These are phyloP conservation scores for Porites lutea DNA, from an alignment of 64 coral and sea anemone genomes.

Conservation along the genomic window DNA sequence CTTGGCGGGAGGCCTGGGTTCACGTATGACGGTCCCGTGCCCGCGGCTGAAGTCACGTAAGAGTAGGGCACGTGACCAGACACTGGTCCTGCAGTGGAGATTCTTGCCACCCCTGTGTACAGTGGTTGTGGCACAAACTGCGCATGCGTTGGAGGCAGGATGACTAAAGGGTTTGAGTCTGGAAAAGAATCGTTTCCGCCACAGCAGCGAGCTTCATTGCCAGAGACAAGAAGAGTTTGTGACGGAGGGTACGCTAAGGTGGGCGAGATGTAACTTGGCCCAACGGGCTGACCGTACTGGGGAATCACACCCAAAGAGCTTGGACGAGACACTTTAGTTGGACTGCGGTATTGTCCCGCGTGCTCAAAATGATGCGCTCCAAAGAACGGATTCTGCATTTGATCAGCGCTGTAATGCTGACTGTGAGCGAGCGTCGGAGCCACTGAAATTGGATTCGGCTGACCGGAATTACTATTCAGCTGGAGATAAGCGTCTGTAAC, in stretches of 20 bases:
- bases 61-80: conserved; percentile 78
- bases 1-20: conserved; percentile 65
- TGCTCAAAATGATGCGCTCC: conserved; percentile 16
- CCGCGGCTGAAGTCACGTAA: conserved; percentile 68
- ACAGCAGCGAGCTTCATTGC: conserved; percentile 79
- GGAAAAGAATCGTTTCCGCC: conserved; percentile 48
- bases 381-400: conserved; percentile 6
- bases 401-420: conserved; percentile 9
- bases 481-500: background rate
- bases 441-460: background rate
- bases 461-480: background rate
- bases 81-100: conserved; percentile 52
- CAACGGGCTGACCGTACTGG: conserved; percentile 68
- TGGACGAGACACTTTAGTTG: conserved; percentile 51
- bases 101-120: conserved; percentile 77
- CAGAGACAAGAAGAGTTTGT: conserved; percentile 68
- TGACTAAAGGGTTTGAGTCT: conserved; percentile 71
- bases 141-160: conserved; percentile 75
- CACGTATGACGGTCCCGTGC: conserved; percentile 43
- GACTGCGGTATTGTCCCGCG: conserved; percentile 9
- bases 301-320: conserved; percentile 77
- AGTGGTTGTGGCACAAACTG: conserved; percentile 85
- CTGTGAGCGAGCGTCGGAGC: background rate
- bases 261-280: conserved; percentile 79
- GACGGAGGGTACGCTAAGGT: conserved; percentile 74